phyloP scores from a whole-genome alignment of 2,797 vertebrate genomes.

The Delichon dasypus region DNA sequence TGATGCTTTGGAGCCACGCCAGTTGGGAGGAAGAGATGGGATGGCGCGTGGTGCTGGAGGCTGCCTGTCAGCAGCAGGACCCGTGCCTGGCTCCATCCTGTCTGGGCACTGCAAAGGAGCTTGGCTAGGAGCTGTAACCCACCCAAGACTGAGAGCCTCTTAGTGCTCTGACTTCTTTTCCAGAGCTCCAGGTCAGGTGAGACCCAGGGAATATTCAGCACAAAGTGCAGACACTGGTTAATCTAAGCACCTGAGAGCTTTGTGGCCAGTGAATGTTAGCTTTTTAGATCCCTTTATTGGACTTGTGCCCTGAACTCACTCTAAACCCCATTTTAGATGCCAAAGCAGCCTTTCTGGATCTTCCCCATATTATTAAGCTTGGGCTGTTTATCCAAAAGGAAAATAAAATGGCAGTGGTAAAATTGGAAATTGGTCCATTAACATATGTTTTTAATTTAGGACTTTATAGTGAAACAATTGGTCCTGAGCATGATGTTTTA shows the following conservation, averaged over 20 bases:
- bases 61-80: not conserved
- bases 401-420: conserved; percentile 25
- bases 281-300: conserved; percentile 16
- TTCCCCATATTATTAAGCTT: not conserved
- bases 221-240: not conserved
- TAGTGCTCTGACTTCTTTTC: not conserved
- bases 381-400: not conserved
- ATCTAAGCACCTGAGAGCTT: conserved; percentile 15
- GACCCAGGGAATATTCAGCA: not conserved
- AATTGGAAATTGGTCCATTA: not conserved
- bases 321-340: not conserved
- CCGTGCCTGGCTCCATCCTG: not conserved
- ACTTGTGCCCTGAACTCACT: not conserved
- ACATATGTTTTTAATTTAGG: conserved; percentile 7
- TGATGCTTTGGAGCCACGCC: not conserved
- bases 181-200: conserved; percentile 7
- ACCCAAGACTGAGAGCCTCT: not conserved
- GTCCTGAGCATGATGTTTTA: not conserved
- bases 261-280: not conserved
- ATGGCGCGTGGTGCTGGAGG: not conserved
- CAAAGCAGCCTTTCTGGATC: conserved; percentile 5
- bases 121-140: not conserved
- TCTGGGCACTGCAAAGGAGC: not conserved
- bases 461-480: not conserved
- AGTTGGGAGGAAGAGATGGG: not conserved